Percentiles rank a stretch among this genome's conserved stretches.
These are phyloP conservation scores for Dilophus febrilis DNA, from an alignment of 2,888 invertebrate genomes.

Conservation along the genomic window DNA sequence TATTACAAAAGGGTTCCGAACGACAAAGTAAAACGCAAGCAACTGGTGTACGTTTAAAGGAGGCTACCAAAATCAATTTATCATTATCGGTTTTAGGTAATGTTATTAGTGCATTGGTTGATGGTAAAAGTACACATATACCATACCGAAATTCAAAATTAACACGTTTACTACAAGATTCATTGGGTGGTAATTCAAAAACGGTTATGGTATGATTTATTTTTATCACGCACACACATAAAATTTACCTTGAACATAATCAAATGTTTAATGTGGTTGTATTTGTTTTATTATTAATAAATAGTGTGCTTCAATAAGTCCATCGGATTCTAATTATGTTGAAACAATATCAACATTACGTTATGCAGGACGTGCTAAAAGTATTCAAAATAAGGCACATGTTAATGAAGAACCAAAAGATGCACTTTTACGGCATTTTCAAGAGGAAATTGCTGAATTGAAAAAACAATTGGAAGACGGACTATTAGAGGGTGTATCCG, in stretches of 20 bases:
- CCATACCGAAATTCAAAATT: slow-evolving; percentile 97
- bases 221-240: too few relatives aligned
- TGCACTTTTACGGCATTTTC: slow-evolving; percentile 85
- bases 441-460: slow-evolving; percentile 87
- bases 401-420: slow-evolving; percentile 72
- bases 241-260: too few relatives aligned
- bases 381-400: slow-evolving; percentile 87
- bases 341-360: slow-evolving; percentile 93
- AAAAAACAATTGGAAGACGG: slow-evolving; percentile 67
- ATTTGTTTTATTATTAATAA: too few relatives aligned
- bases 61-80: slow-evolving; percentile 95
- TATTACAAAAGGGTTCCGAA: slow-evolving; percentile 76
- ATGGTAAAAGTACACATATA: slow-evolving; percentile 92
- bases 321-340: slow-evolving; percentile 89
- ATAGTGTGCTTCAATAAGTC: slow-evolving; percentile 95
- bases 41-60: slow-evolving; percentile 78
- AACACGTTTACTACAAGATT: slow-evolving; percentile 87
- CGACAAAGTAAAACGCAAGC: slow-evolving; percentile 94
- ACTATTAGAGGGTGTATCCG: slow-evolving; percentile 27
- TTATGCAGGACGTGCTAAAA: slow-evolving; percentile 95
- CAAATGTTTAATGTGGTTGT: too few relatives aligned
- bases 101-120: slow-evolving; percentile 94
- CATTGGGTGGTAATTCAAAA: slow-evolving; percentile 90
- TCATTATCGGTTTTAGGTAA: slow-evolving; percentile 94
- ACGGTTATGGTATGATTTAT: slow-evolving; percentile 70